These are phyloP conservation scores for Anneissia japonica DNA, from an alignment of 35 echinoderm and acorn worm genomes.

Conservation along the genomic window DNA sequence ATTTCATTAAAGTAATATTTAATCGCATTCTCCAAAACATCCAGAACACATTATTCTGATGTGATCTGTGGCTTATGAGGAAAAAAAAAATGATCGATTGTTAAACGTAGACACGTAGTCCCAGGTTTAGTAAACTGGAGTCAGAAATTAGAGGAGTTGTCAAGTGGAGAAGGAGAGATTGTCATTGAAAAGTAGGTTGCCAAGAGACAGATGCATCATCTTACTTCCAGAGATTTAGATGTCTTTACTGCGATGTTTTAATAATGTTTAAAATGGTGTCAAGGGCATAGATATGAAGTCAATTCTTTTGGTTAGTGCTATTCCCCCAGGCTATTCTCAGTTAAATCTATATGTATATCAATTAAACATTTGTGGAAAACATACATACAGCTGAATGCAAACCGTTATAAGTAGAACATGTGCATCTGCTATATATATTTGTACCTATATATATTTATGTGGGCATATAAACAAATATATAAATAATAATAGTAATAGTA, in stretches of 20 bases:
- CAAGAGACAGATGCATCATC: not conserved
- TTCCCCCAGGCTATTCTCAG: not conserved
- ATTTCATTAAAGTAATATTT: not conserved
- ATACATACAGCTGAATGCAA: too few relatives aligned
- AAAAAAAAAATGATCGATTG: not conserved
- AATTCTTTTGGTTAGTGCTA: not conserved
- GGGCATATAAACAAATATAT: too few relatives aligned
- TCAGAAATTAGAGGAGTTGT: not conserved
- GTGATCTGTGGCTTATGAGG: not conserved
- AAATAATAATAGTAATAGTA: too few relatives aligned
- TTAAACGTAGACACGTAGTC: not conserved
- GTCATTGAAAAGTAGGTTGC: not conserved
- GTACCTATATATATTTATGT: too few relatives aligned
- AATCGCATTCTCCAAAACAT: not conserved
- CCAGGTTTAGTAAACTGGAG: not conserved
- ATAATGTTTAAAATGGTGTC: not conserved
- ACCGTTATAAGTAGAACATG: too few relatives aligned
- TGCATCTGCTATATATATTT: too few relatives aligned
- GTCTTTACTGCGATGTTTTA: not conserved
- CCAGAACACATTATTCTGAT: not conserved
- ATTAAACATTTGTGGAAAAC: too few relatives aligned
- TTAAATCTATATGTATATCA: too few relatives aligned
- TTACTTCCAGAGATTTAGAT: too few relatives aligned
- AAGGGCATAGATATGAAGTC: not conserved
- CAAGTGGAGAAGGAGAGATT: not conserved